Evolutionary conservation across 2,888 invertebrate species (phyloP).

Genomic region (Piscicola geometra): DNA sequence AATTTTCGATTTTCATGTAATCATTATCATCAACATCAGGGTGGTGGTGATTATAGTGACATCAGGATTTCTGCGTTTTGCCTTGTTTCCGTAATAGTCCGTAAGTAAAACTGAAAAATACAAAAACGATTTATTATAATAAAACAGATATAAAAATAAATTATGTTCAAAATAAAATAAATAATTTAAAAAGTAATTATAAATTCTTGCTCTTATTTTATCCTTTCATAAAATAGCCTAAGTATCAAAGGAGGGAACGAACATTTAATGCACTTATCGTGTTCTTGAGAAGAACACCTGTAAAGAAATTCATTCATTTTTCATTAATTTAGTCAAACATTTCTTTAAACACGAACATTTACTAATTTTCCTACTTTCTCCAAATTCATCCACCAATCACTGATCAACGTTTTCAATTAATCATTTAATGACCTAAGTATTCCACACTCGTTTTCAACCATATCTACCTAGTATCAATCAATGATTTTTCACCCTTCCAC

Average conservation of each 20-base stretch:
- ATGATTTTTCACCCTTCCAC: neutral
- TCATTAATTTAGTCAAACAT: neutral
- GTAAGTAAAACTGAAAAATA: neutral
- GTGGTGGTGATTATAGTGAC: too few species aligned
- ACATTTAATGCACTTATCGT: slow-evolving; percentile 30
- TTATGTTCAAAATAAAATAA: too few species aligned
- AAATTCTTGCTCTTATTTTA: too few species aligned
- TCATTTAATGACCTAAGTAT: neutral
- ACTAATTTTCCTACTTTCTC: too few species aligned
- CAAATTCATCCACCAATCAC: too few species aligned
- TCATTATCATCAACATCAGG: too few species aligned
- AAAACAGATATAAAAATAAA: too few species aligned
- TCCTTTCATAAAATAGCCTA: too few species aligned
- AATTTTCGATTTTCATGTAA: too few species aligned
- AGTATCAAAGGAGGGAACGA: neutral
- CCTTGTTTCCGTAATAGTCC: neutral
- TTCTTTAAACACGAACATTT: neutral
- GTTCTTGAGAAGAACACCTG: neutral
- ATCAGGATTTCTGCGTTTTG: too few species aligned
- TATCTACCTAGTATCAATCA: neutral
- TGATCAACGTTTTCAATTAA: neutral
- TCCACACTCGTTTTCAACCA: slow-evolving; percentile 1
- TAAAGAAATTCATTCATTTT: neutral
- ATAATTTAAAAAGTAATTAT: too few species aligned
- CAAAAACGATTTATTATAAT: neutral